Evolutionary conservation across 2,113 vertebrate genomes (phyloP).

Genomic region (Mola mola): DNA sequence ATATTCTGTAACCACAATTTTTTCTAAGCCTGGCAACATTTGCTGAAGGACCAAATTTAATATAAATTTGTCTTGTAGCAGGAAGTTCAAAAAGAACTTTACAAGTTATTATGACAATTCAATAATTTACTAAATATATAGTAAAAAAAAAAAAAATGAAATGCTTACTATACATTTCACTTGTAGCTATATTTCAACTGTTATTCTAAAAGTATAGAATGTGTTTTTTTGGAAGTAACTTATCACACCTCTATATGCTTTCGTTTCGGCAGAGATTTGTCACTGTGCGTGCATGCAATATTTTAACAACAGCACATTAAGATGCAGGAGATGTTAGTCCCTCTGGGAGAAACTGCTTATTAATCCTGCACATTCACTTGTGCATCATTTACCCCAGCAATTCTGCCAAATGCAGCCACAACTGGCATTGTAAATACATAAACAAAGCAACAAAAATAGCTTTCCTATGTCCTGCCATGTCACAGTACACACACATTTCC

Average conservation of each 20-base stretch:
- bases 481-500: conserved; percentile 34
- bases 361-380: conserved; percentile 65
- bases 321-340: conserved; percentile 40
- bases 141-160: not conserved
- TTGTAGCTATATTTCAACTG: too few species aligned
- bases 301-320: conserved; percentile 42
- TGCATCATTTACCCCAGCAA: conserved; percentile 61
- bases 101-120: too few species aligned
- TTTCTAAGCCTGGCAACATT: conserved; percentile 12
- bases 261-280: conserved; percentile 6
- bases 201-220: too few species aligned
- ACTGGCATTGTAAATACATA: conserved; percentile 54
- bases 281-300: conserved; percentile 11
- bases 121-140: not conserved
- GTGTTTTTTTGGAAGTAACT: conserved; percentile 1
- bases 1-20: conserved; percentile 37
- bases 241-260: not conserved
- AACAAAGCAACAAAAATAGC: conserved; percentile 47
- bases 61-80: conserved; percentile 15
- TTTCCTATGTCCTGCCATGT: conserved; percentile 45
- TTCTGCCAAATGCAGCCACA: conserved; percentile 45
- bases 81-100: not conserved
- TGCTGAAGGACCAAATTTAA: conserved; percentile 32
- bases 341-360: conserved; percentile 60
- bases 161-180: not conserved